phyloP scores from a whole-genome alignment of 2,113 vertebrate genomes.

The Bubo blakistoni region DNA sequence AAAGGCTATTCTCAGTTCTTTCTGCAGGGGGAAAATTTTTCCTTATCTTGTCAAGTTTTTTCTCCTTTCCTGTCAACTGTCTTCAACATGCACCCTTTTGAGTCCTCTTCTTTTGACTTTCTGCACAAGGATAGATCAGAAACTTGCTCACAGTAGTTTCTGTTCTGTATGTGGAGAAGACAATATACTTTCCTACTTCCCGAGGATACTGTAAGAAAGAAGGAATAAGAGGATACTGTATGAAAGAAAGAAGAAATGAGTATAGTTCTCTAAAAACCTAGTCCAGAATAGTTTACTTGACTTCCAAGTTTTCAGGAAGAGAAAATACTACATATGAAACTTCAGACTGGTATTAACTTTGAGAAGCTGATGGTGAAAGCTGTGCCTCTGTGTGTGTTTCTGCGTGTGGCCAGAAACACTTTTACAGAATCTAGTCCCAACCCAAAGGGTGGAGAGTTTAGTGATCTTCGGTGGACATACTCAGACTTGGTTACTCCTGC shows the following conservation, averaged over 20 bases:
- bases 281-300: not conserved
- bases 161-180: not conserved
- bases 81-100: not conserved
- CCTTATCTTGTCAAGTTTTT: not conserved
- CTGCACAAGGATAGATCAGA: not conserved
- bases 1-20: not conserved
- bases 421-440: not conserved
- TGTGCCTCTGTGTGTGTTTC: not conserved
- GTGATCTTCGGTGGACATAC: not conserved
- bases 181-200: not conserved
- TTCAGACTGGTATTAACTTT: not conserved
- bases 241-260: not conserved
- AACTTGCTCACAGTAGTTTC: not conserved
- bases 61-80: not conserved
- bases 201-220: not conserved
- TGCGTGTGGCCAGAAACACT: not conserved
- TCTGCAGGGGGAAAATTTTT: not conserved
- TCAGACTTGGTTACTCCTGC: conserved; percentile 34
- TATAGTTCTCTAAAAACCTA: not conserved
- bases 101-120: not conserved
- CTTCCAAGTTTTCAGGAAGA: not conserved
- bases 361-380: not conserved
- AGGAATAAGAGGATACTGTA: not conserved
- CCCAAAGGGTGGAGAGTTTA: not conserved
- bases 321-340: not conserved